Percentiles rank a stretch among this genome's conserved stretches.
phyloP scores from a whole-genome alignment of 2,113 vertebrate species.

The Lampris incognitus region DNA sequence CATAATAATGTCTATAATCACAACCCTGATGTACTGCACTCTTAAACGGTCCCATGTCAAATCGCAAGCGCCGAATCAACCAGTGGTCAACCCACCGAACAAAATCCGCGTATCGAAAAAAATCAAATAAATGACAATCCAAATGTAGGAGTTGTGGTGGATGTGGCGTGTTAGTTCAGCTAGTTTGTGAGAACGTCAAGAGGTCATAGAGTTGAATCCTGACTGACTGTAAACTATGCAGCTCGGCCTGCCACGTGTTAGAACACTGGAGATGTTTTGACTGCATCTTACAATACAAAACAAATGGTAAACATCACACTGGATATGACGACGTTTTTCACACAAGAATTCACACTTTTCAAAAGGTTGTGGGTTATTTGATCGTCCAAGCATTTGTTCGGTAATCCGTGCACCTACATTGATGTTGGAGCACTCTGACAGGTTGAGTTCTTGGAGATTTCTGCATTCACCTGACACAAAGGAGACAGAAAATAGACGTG shows the following conservation, averaged over 20 bases:
- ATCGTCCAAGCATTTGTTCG: not conserved
- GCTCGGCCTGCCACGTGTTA: not conserved
- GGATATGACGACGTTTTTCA: not conserved
- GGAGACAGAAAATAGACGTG: not conserved
- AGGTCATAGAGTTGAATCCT: not conserved
- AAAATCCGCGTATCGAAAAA: not conserved
- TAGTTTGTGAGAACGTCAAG: not conserved
- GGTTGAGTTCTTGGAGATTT: conserved; percentile 87
- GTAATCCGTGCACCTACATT: conserved; percentile 78
- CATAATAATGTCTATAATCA: not conserved
- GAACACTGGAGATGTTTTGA: not conserved
- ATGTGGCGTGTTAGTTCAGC: not conserved
- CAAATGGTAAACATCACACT: not conserved
- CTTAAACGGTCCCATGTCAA: not conserved
- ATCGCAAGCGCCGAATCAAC: not conserved
- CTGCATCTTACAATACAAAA: no score
- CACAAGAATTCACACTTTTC: not conserved
- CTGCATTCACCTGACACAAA: conserved; percentile 73
- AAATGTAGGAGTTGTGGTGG: not conserved
- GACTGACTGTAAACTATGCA: not conserved
- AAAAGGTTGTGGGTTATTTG: not conserved
- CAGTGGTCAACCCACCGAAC: not conserved
- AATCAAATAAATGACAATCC: not conserved
- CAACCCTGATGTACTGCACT: not conserved
- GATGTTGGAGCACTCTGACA: conserved; percentile 84